Conservation (phyloP, 2,113 vertebrate species). For the Rhinolophus ferrumequinum region DNA sequence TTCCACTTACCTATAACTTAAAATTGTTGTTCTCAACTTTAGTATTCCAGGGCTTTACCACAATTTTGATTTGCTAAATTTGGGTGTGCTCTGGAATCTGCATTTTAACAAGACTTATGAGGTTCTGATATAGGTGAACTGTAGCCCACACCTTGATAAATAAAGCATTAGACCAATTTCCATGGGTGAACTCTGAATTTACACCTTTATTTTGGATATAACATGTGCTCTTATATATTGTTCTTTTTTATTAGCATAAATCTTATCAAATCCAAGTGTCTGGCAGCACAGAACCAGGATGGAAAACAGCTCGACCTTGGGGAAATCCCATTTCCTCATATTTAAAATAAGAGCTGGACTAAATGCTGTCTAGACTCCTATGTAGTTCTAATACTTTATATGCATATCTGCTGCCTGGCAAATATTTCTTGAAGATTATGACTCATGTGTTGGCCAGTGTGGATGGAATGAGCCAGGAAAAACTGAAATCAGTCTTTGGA, state of each 20-base stretch:
- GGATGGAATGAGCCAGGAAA: not conserved
- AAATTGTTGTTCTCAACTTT: not conserved
- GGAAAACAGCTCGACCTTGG: not conserved
- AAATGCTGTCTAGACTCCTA: not conserved
- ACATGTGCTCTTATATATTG: not conserved
- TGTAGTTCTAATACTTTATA: conserved; percentile 29
- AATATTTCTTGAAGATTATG: conserved; percentile 52
- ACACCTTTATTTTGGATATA: not conserved
- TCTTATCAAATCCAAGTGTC: not conserved
- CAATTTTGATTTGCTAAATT: not conserved
- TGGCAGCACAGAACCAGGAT: not conserved
- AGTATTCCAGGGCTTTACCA: not conserved
- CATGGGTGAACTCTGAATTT: not conserved
- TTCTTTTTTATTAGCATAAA: not conserved
- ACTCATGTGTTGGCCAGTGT: conserved; percentile 32
- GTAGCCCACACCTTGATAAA: not conserved
- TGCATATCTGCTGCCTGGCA: conserved; percentile 6
- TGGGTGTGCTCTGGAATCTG: not conserved
- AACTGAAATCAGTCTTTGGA: not conserved
- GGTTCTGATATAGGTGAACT: not conserved
- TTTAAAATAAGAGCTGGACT: conserved; percentile 29
- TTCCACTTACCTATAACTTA: not conserved
- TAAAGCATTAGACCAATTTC: not conserved
- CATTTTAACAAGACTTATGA: not conserved
- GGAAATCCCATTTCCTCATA: not conserved